Evolutionary conservation across 2,888 invertebrate genomes (phyloP), one percentile per base, ranked within the genome.

Genomic region (Frankliniella intonsa): DNA sequence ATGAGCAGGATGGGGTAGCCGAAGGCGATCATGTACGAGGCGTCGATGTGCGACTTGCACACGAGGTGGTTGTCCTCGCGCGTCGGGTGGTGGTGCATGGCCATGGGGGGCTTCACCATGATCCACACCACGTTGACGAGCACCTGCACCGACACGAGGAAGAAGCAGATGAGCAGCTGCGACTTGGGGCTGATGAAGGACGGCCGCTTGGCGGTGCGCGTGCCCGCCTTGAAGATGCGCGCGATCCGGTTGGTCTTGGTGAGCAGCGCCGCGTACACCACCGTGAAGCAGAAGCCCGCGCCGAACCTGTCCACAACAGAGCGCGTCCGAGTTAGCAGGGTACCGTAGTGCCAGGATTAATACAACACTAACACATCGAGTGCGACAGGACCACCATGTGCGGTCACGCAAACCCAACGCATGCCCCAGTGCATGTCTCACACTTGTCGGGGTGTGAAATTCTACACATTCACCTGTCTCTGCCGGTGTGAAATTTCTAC

Each of bases 171-270:
- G 84, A 94, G 93, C 81, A 96, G 90, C 88, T 97, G 97, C 0
- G 97, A 97, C 86, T 94, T 92, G 0, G 96, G 96, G 1, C 96
- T 96, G 86, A 98, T 97, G 87, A 98, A 97, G 81, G 95, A 94
- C 0, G 98, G 98, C 84, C 98, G 91, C 88, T 97, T 95, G 10
- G 98, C 98, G 38, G 97, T 95, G 86, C 95, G 94, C 87, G 97
- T 97, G 86, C 97, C 95, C n/a, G 98, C 97, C 87, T 97, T 97
- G 89, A 99, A 95, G 87, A 99, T 99, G 81, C 99, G 90, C 0
- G 98, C 94, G 84, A 99, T 99, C 82, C 99, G 90, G 89, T 98
- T 99, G 17, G 99, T 99, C 90, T 99, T 99, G 81, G 99, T 99
- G 82, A 99, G 91, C 50, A 99, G 90, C 0, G 99, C 97, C 0